phyloP scores from a whole-genome alignment of 2,888 invertebrate species.

The Norana najaformis region DNA sequence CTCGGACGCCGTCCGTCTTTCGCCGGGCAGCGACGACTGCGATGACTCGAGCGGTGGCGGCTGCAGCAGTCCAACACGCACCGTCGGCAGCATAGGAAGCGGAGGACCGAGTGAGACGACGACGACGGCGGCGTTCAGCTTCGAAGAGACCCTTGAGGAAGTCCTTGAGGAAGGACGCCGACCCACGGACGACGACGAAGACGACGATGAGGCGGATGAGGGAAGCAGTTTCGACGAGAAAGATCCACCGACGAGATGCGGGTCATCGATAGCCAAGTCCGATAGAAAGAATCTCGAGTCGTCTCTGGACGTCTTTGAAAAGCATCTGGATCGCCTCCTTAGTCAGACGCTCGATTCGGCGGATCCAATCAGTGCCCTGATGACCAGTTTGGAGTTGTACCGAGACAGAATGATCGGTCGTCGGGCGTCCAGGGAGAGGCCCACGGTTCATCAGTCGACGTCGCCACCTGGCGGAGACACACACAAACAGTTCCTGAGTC shows the following conservation, averaged over 20 bases:
- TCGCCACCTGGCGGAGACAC: background rate
- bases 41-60: background rate
- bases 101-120: background rate
- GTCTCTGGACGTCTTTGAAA: background rate
- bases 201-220: background rate
- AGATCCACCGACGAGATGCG: background rate
- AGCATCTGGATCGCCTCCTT: background rate
- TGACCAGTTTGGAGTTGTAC: background rate
- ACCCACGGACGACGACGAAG: background rate
- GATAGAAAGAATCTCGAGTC: background rate
- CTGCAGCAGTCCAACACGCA: background rate
- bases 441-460: background rate
- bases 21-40: background rate
- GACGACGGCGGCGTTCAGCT: background rate
- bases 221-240: slow-evolving; percentile 15
- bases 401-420: background rate
- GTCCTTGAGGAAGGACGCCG: background rate
- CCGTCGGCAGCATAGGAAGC: background rate
- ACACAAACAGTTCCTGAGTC: background rate
- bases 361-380: background rate
- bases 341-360: background rate
- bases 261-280: background rate
- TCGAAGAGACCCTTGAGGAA: slow-evolving; percentile 19
- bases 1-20: background rate
- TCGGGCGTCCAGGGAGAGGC: background rate